Conservation (phyloP, 2,888 invertebrate genomes). For the Caenorhabditis becei region DNA sequence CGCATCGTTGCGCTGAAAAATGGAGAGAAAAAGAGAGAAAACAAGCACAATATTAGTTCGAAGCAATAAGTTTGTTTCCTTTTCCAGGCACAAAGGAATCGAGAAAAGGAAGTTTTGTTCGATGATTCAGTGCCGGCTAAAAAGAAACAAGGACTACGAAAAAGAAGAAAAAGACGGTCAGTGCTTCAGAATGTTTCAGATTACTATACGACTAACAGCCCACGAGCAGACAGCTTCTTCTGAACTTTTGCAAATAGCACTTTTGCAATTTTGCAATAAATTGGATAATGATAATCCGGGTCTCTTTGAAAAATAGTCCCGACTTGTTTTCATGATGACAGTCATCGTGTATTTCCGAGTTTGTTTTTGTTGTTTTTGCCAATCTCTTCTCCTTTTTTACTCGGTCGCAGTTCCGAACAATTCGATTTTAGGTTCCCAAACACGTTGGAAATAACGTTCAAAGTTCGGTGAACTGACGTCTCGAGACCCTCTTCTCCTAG, state of each 20-base stretch:
- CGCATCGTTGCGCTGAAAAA: conserved; percentile 12
- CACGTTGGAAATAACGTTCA: too few relatives aligned
- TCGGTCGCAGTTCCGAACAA: too few relatives aligned
- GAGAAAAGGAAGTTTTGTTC: conserved; percentile 29
- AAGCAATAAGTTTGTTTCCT: conserved; percentile 31
- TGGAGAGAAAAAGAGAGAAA: background rate
- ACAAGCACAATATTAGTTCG: background rate
- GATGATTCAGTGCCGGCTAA: conserved; percentile 40
- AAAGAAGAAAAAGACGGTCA: conserved; percentile 28
- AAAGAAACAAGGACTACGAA: background rate
- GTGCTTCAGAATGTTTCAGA: conserved; percentile 5
- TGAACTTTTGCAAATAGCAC: background rate
- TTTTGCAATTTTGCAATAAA: background rate
- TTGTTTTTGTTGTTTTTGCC: too few relatives aligned
- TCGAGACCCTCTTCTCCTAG: too few relatives aligned
- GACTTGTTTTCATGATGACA: too few relatives aligned
- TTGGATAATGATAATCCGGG: too few relatives aligned
- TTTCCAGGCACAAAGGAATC: conserved; percentile 19
- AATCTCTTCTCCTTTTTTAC: too few relatives aligned
- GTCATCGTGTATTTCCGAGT: too few relatives aligned
- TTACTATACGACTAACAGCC: background rate
- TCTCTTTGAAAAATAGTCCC: too few relatives aligned
- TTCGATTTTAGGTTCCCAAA: too few relatives aligned
- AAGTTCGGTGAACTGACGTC: too few relatives aligned
- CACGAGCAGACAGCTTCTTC: too few relatives aligned